Conservation (phyloP, 2,888 invertebrate species). For the Selenia dentaria region DNA sequence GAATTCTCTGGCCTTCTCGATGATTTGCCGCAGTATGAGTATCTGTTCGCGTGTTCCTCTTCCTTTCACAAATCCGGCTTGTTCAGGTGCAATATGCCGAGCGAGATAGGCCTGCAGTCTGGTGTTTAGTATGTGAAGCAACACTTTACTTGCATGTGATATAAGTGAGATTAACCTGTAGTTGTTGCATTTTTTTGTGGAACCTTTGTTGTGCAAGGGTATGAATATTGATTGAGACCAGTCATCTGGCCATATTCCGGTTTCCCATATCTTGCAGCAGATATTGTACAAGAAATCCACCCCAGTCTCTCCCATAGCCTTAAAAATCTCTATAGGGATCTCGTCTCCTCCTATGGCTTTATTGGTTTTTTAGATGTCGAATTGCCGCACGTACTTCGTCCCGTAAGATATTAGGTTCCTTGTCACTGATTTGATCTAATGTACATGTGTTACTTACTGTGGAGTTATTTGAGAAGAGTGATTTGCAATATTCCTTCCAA, state of each 20-base stretch:
- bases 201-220: conserved; percentile 30
- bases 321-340: conserved; percentile 23
- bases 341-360: conserved; percentile 14
- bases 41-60: conserved; percentile 28
- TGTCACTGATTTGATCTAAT: background rate
- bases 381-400: conserved; percentile 10
- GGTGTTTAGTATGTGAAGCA: conserved; percentile 12
- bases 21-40: conserved; percentile 4
- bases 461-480: background rate
- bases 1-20: conserved; percentile 19
- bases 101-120: conserved; percentile 14
- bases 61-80: conserved; percentile 24
- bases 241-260: conserved; percentile 26
- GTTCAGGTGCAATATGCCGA: conserved; percentile 10
- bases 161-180: conserved; percentile 27
- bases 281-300: conserved; percentile 4
- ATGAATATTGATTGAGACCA: conserved; percentile 27
- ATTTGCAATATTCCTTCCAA: conserved; percentile 3
- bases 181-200: conserved; percentile 28
- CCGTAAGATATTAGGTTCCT: conserved; percentile 8
- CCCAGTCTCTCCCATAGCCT: conserved; percentile 18
- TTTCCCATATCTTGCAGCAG: conserved; percentile 26
- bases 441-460: no score
- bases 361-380: conserved; percentile 6
- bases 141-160: conserved; percentile 23